phyloP scores from a whole-genome alignment of 64 coral and sea anemone species.

The Cladopsammia gracilis region DNA sequence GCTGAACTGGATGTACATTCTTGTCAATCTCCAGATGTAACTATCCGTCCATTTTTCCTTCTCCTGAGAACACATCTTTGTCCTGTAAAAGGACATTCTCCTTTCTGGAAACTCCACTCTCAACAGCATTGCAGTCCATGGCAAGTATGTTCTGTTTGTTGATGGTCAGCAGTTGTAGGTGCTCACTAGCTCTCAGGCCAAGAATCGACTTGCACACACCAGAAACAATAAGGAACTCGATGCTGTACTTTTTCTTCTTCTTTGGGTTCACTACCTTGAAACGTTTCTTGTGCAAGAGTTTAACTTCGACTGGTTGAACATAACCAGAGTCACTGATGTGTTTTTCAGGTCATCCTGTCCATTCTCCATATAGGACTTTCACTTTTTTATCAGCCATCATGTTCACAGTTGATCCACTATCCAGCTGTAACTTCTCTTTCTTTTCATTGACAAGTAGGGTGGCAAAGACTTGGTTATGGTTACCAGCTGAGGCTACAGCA shows the following conservation, averaged over 20 bases:
- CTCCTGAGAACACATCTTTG: background rate
- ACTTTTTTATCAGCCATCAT: conserved; percentile 21
- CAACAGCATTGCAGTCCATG: background rate
- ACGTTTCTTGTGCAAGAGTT: conserved; percentile 3
- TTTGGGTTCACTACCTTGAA: conserved; percentile 16
- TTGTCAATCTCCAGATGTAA: background rate
- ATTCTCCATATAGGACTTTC: background rate
- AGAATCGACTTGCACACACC: background rate
- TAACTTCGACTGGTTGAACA: conserved; percentile 45
- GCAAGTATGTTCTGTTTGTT: conserved; percentile 21
- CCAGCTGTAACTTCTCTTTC: conserved; percentile 42
- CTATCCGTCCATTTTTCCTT: background rate
- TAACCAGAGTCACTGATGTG: conserved; percentile 16
- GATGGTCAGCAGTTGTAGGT: background rate
- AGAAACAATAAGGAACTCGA: background rate
- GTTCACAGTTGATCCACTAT: conserved; percentile 67
- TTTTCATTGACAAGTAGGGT: conserved; percentile 18
- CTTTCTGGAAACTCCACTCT: background rate
- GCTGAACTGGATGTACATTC: conserved; percentile 2
- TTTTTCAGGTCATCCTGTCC: background rate
- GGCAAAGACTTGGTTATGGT: conserved; percentile 23
- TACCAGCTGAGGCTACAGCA: background rate
- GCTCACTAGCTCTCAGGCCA: background rate
- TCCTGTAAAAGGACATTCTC: background rate
- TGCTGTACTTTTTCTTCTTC: conserved; percentile 21